Conservation (phyloP, 1,140 invertebrate species). For the Pantala flavescens region DNA sequence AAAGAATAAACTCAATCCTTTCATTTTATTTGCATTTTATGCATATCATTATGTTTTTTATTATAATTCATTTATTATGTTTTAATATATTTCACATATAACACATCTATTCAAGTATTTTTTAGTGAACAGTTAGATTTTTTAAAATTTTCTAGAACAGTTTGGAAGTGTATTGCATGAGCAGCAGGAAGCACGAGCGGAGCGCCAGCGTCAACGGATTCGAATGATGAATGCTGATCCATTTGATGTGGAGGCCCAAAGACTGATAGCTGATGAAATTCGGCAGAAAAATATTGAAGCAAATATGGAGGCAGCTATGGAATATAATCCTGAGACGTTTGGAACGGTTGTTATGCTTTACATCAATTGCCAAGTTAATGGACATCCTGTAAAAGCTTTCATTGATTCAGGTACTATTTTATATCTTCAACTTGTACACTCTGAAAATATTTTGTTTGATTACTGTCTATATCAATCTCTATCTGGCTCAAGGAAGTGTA, state of each 20-base stretch:
- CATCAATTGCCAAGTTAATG: constrained; percentile 92
- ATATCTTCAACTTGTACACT: too few relatives aligned
- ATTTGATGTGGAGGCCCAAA: constrained; percentile 89
- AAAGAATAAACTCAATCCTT: too few relatives aligned
- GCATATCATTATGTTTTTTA: too few relatives aligned
- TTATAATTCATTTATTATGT: too few relatives aligned
- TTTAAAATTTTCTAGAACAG: constrained; percentile 44
- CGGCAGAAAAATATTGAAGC: constrained; percentile 92
- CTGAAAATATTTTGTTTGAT: too few relatives aligned
- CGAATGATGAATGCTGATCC: constrained; percentile 87
- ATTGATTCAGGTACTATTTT: constrained; percentile 81
- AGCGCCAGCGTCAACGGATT: constrained; percentile 69
- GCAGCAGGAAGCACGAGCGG: constrained; percentile 64
- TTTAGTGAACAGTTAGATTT: not conserved
- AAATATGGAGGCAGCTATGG: constrained; percentile 98
- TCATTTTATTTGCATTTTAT: too few relatives aligned
- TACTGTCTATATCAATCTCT: too few relatives aligned
- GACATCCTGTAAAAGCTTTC: constrained; percentile 91
- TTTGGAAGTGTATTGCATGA: constrained; percentile 74
- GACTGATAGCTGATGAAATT: constrained; percentile 91
- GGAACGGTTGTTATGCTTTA: constrained; percentile 96
- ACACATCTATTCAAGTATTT: too few relatives aligned
- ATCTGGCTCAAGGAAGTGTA: too few relatives aligned
- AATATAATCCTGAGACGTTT: constrained; percentile 95
- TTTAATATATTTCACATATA: too few relatives aligned